These are phyloP conservation scores for Otolemur crassicaudatus DNA, from an alignment of 2,797 vertebrate species.

Conservation along the genomic window DNA sequence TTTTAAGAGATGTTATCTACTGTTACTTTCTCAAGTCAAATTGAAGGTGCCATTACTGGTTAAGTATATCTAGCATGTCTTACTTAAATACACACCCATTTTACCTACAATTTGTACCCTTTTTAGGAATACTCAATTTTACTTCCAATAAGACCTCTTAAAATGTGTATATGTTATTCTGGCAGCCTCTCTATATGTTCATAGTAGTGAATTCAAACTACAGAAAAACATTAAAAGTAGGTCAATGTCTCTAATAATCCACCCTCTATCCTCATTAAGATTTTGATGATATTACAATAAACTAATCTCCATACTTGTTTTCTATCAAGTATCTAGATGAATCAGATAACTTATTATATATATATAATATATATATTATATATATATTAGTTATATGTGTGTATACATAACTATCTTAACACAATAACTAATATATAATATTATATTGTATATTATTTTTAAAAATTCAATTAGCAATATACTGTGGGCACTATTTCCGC, in stretches of 20 bases:
- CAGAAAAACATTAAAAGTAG: neutral
- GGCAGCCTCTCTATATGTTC: neutral
- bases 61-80: no score
- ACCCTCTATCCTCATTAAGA: neutral
- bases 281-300: neutral
- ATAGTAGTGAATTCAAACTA: neutral
- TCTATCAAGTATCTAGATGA: neutral
- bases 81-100: no score
- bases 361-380: neutral
- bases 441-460: neutral
- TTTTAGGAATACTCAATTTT: no score
- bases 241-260: neutral
- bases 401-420: no score
- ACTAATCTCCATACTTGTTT: neutral
- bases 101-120: no score
- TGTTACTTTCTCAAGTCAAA: no score
- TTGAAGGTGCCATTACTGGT: no score
- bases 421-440: no score
- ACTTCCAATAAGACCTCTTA: no score
- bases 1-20: no score
- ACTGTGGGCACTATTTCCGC: neutral
- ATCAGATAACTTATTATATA: slow-evolving; percentile 20
- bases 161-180: no score
- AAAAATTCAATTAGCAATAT: slow-evolving; percentile 1
- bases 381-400: neutral